Evolutionary conservation across 2,888 invertebrate genomes (phyloP), one percentile per base, ranked within the genome.

Genomic region (Lepidocyrtoides sp.): DNA sequence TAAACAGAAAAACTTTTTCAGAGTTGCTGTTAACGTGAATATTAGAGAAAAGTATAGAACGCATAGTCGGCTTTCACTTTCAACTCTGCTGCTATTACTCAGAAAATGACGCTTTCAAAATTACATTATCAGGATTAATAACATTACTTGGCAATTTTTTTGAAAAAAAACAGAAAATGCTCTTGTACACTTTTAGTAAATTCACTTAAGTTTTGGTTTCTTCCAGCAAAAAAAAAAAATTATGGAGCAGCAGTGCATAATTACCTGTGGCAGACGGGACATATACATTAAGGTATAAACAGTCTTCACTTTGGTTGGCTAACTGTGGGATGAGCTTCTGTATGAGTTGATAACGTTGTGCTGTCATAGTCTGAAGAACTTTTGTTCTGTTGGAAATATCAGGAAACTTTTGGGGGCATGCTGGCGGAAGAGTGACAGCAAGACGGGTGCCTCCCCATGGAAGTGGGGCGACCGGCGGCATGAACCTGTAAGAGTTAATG

Each of bases 331-430:
- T 93, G 77, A 94, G 92, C 91, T 90, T 93, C 83, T 91, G 93
- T 7, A 94, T 93, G 41, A 94, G 91, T 51, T 90, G 90, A 91
- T 91, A 93, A 4, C 94, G 91, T 83, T 93, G 93, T 72, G 69
- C 82, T 72, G 93, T 93, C 94, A 94, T 94, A 44, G 84, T 89
- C 77, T 93, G 91, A 29, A 94, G 93, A 57, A 93, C 93, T 89
- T 91, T 91, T 23, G 94, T 93, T 84, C 89, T 89, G 90, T 94
- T 94, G 36, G 93, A 95, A 77, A 96, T 95, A 95, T 97, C 96
- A 36, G 97, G 97, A 10, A 95, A 94, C 10, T 95, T 95, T 95
- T 97, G 98, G 2, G 98, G 98, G 82, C 94, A 94, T 17, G 93
- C 94, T 36, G 94, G 93, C 8, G 94, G 93, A 10, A 92, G 89